phyloP scores from a whole-genome alignment of 2,113 vertebrate genomes.

The Pelecanoides urinatrix region DNA sequence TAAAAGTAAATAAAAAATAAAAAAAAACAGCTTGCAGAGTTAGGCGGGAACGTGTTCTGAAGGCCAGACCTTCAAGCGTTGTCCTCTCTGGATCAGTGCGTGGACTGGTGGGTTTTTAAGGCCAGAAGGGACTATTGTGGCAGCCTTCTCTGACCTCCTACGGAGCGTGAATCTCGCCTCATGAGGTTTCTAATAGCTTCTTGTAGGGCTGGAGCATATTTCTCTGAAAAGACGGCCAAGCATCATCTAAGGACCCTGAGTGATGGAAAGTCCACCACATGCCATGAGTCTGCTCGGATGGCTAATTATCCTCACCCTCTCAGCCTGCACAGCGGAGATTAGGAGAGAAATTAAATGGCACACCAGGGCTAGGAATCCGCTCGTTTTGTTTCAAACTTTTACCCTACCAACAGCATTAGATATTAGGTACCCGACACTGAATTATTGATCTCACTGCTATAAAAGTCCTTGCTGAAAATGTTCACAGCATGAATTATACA shows the following conservation, averaged over 20 bases:
- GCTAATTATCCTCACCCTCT: not conserved
- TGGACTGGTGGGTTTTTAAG: not conserved
- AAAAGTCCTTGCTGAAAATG: not conserved
- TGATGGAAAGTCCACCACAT: conserved; percentile 40
- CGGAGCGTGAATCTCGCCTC: not conserved
- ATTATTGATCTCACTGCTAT: conserved; percentile 7
- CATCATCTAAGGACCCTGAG: not conserved
- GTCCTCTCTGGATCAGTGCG: not conserved
- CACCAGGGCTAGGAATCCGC: not conserved
- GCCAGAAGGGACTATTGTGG: conserved; percentile 39
- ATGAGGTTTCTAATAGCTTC: conserved; percentile 21
- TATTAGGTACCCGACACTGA: not conserved
- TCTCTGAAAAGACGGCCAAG: not conserved
- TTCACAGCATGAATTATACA: not conserved
- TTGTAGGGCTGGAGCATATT: not conserved
- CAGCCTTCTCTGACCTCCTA: not conserved
- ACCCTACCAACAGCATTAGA: not conserved
- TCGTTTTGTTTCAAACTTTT: not conserved
- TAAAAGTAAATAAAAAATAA: conserved; percentile 78
- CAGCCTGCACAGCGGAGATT: not conserved
- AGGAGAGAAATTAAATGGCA: not conserved
- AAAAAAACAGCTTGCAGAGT: conserved; percentile 6
- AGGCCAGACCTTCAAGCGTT: not conserved
- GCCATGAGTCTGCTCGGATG: conserved; percentile 1
- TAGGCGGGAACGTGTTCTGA: not conserved